Conservation (phyloP, 2,113 vertebrate genomes). For the Phaetusa simplex region DNA sequence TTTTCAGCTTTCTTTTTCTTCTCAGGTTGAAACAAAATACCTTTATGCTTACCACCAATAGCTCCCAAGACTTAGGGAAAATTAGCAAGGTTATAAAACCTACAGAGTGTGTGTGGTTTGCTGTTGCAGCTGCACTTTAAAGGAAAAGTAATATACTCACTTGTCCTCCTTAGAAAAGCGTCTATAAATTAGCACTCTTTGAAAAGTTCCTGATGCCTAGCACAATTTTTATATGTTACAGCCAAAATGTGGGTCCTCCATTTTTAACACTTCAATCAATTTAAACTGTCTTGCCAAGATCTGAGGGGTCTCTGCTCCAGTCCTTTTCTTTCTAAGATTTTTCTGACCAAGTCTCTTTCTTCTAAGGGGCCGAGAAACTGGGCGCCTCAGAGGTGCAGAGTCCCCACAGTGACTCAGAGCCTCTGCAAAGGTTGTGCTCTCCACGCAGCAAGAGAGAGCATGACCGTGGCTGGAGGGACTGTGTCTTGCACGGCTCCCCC, state of each 20-base stretch:
- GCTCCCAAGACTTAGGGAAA: conserved; percentile 36
- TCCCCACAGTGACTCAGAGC: background rate
- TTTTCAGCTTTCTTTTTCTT: conserved; percentile 3
- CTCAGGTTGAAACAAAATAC: background rate
- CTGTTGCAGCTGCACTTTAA: conserved; percentile 61
- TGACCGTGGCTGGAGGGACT: background rate
- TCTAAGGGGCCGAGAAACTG: background rate
- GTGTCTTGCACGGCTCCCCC: rapidly evolving
- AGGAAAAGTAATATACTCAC: conserved; percentile 26
- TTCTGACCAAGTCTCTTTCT: background rate
- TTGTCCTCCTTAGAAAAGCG: conserved; percentile 45
- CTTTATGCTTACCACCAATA: conserved; percentile 4
- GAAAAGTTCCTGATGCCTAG: background rate
- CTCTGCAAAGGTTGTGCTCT: background rate
- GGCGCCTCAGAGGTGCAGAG: background rate
- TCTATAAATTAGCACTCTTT: conserved; percentile 52
- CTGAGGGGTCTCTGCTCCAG: background rate
- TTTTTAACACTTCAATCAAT: background rate
- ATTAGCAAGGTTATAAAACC: conserved; percentile 51
- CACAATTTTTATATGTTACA: background rate
- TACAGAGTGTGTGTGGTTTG: conserved; percentile 32
- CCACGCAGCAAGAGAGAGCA: background rate
- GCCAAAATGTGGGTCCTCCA: background rate
- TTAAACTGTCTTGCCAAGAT: background rate
- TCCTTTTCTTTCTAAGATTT: background rate